Evolutionary conservation across 2,888 invertebrate species (phyloP).

Genomic region (Hirtodrosophila histrioides): DNA sequence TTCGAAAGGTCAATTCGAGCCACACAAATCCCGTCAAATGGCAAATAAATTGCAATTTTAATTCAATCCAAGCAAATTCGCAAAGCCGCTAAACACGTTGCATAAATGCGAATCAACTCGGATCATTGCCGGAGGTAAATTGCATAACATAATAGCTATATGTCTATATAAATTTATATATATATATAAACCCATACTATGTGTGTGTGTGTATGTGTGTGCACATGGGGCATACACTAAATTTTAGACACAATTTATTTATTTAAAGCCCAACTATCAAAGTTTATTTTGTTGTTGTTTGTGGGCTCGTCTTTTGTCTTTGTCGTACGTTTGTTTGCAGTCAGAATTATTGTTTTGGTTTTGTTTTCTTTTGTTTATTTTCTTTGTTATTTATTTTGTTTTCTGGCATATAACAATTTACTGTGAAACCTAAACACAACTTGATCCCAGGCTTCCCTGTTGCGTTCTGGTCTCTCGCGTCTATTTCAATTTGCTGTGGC

Average conservation of each 20-base stretch:
- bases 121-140: slow-evolving; percentile 42
- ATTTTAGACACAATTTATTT: slow-evolving; percentile 57
- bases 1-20: slow-evolving; percentile 23
- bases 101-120: slow-evolving; percentile 33
- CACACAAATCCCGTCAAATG: slow-evolving; percentile 36
- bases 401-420: slow-evolving; percentile 6
- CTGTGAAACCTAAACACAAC: slow-evolving; percentile 22
- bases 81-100: slow-evolving; percentile 35
- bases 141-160: slow-evolving; percentile 47
- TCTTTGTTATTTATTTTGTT: not conserved
- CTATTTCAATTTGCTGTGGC: slow-evolving; percentile 13
- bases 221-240: slow-evolving; percentile 18
- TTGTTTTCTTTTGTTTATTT: slow-evolving; percentile 20
- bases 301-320: slow-evolving; percentile 35
- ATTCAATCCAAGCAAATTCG: slow-evolving; percentile 56
- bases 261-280: slow-evolving; percentile 34
- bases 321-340: slow-evolving; percentile 14
- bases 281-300: slow-evolving; percentile 6
- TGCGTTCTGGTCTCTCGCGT: not conserved
- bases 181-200: too few species aligned
- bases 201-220: not conserved
- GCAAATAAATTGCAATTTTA: slow-evolving; percentile 47
- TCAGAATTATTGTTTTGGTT: slow-evolving; percentile 37
- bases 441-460: slow-evolving; percentile 5
- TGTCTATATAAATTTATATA: not conserved